Evolutionary conservation across 2,888 invertebrate species (phyloP), one percentile per base, ranked within the genome.

Genomic region (Adelognathus sp.): DNA sequence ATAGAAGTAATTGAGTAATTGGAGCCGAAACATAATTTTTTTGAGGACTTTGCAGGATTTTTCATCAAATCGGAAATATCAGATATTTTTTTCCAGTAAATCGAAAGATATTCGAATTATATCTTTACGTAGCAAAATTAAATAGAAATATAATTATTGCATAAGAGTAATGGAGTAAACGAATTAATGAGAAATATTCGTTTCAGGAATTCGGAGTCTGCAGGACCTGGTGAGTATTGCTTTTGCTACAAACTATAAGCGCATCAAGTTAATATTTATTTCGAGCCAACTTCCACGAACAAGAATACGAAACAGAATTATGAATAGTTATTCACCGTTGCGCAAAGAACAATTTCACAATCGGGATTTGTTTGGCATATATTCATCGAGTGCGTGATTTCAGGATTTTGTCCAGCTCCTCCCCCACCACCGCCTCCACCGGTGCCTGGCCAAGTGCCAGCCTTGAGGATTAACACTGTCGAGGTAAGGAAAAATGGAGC

Each of bases 361-460:
- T 24, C 63, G 33, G 24, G 46, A 36, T 58, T 56, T 52, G 52
- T 52, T 78, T 78, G 73, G 69, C 67, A 56, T 64, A 69, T 82
- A n/a, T n/a, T 82, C 60, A 78, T 70, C 71, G 77, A 73, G 82
- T 75, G 52, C 67, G 79, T 75, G 72, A 76, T 87, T 87, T 81
- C 84, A 87, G 90, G 87, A 82, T 86, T 88, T 81, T 85, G 85
- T 84, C 82, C 87, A 82, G 87, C 89, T 80, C 92, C 93, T 75
- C 92, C 93, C 63, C 94, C 94, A 76, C 94, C 94, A 66, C 93
- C 94, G 56, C 93, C 94, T 4, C 91, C 94, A 71, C 93, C 94
- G 36, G 92, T 84, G 83, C 92, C 90, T 88, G 93, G 92, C 87
- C 93, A 90, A 80, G 89, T 93, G 87, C 93, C 93, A 79, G 85